Percentiles rank a stretch among this genome's conserved stretches.
These are phyloP conservation scores for Catharus minimus DNA, from an alignment of 2,113 vertebrate species.

Conservation along the genomic window DNA sequence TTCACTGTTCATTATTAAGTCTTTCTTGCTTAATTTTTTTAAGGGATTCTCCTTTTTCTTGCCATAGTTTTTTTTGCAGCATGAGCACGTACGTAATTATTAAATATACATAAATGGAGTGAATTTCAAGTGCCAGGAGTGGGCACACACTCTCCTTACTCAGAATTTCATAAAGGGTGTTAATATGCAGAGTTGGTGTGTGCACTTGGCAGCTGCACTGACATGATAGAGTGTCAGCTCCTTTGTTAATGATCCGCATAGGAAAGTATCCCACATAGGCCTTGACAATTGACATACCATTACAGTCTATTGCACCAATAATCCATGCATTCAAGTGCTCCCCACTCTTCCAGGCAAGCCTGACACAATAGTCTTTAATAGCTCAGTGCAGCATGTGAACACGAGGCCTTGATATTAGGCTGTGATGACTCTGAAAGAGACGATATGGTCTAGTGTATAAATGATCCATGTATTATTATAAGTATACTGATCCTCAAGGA, in stretches of 20 bases:
- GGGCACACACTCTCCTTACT: constrained; percentile 33
- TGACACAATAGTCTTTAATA: constrained; percentile 55
- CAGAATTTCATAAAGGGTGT: constrained; percentile 57
- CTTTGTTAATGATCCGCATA: constrained; percentile 67
- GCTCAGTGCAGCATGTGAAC: constrained; percentile 13
- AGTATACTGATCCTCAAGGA: constrained; percentile 35
- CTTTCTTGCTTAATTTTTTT: background rate
- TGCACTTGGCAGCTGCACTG: constrained; percentile 59
- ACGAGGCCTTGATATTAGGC: constrained; percentile 39
- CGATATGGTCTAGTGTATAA: background rate
- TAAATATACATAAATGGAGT: constrained; percentile 43
- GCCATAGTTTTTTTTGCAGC: constrained; percentile 12
- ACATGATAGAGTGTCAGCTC: constrained; percentile 66
- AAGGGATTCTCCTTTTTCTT: background rate
- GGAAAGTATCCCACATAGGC: constrained; percentile 62
- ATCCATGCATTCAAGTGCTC: constrained; percentile 62
- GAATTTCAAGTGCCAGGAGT: constrained; percentile 52
- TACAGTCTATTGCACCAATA: constrained; percentile 62
- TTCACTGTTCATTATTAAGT: background rate
- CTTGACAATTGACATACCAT: constrained; percentile 65
- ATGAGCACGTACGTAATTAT: constrained; percentile 16
- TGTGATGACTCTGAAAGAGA: constrained; percentile 17
- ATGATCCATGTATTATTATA: constrained; percentile 14
- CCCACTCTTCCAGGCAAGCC: constrained; percentile 48
- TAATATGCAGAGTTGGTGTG: constrained; percentile 65